Conservation (phyloP, 1,140 invertebrate species). For the Coelopa frigida region DNA sequence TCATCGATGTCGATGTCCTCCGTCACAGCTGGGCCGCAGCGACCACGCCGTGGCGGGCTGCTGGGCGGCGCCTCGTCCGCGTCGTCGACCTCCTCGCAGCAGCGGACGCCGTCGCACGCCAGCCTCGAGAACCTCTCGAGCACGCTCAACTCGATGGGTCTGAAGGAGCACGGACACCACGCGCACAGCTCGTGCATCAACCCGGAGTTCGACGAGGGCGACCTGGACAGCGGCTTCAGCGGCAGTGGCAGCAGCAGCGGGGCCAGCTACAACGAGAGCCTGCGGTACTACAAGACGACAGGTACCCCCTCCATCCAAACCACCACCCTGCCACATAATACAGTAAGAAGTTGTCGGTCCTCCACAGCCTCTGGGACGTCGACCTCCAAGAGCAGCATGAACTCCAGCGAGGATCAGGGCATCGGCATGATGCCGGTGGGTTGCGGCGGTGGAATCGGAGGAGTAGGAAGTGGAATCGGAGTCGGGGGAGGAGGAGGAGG, state of each 20-base stretch:
- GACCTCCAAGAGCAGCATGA: slow-evolving; percentile 41
- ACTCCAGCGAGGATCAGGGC: slow-evolving; percentile 38
- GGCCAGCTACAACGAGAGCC: slow-evolving; percentile 63
- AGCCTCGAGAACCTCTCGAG: slow-evolving; percentile 57
- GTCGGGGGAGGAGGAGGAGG: not conserved
- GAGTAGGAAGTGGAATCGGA: not conserved
- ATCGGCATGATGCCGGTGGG: slow-evolving; percentile 16
- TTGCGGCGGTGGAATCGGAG: too few species aligned
- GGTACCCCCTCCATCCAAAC: slow-evolving; percentile 24
- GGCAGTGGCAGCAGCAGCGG: slow-evolving; percentile 63
- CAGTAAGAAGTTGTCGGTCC: slow-evolving; percentile 34
- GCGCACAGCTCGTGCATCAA: slow-evolving; percentile 52
- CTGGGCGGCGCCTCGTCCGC: slow-evolving; percentile 27
- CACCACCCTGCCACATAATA: slow-evolving; percentile 30
- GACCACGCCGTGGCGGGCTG: slow-evolving; percentile 29
- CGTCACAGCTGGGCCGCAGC: slow-evolving; percentile 42
- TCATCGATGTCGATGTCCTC: slow-evolving; percentile 43
- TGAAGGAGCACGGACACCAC: slow-evolving; percentile 68
- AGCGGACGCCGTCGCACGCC: slow-evolving; percentile 29
- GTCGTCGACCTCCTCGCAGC: slow-evolving; percentile 17
- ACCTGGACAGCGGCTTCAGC: slow-evolving; percentile 73
- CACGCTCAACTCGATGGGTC: slow-evolving; percentile 50
- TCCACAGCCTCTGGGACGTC: slow-evolving; percentile 37
- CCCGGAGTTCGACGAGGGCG: slow-evolving; percentile 55
- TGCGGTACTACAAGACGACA: slow-evolving; percentile 47